phyloP scores from a whole-genome alignment of 2,113 vertebrate species.

The Nycticryphes semicollaris region DNA sequence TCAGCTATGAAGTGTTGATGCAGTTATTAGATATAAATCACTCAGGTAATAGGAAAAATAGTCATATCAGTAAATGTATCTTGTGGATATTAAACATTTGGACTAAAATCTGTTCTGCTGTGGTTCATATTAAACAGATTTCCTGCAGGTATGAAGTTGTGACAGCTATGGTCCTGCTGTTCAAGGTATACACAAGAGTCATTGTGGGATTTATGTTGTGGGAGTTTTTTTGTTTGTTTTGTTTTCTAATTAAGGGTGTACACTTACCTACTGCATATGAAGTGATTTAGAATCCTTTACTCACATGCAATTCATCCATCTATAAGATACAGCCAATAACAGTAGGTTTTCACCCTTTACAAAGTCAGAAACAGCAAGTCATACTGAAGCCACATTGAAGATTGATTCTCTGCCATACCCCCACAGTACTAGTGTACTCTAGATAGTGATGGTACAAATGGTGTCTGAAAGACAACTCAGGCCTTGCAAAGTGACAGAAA shows the following conservation, averaged over 20 bases:
- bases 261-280: not conserved
- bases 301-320: not conserved
- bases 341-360: not conserved
- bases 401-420: not conserved
- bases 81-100: not conserved
- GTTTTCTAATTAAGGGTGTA: not conserved
- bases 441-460: not conserved
- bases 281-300: not conserved
- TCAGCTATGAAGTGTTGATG: not conserved
- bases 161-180: not conserved
- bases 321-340: not conserved
- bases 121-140: not conserved
- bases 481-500: not conserved
- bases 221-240: not conserved
- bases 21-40: not conserved
- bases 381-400: not conserved
- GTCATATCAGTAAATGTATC: fast-evolving
- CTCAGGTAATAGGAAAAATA: not conserved
- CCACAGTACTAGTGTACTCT: not conserved
- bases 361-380: not conserved
- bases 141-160: not conserved
- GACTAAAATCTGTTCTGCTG: not conserved
- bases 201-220: not conserved
- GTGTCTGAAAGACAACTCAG: not conserved
- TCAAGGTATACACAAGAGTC: not conserved